Evolutionary conservation across 2,113 vertebrate genomes (phyloP).

Genomic region (Pollachius pollachius): DNA sequence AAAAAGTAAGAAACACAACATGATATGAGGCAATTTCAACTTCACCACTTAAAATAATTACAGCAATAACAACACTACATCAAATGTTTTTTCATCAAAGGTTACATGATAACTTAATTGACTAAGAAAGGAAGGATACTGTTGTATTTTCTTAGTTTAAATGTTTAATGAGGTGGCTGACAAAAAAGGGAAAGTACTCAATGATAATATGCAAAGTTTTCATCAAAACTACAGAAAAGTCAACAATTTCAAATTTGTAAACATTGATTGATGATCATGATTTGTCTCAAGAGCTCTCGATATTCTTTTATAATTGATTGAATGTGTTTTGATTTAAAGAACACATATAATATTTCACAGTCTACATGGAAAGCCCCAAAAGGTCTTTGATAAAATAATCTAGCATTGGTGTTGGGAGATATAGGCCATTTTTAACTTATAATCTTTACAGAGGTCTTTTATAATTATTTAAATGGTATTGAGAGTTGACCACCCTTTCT

Average conservation of each 20-base stretch:
- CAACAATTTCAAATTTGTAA: conserved; percentile 37
- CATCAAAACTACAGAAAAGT: background rate
- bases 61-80: no score
- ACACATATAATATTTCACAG: conserved; percentile 37
- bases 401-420: background rate
- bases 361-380: conserved; percentile 36
- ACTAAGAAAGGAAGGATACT: no score
- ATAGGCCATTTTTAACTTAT: no score
- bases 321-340: background rate
- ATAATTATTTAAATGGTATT: no score
- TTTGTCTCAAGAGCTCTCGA: conserved; percentile 47
- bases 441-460: no score
- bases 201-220: conserved; percentile 54
- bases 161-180: conserved; percentile 46
- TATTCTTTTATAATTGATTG: conserved; percentile 8
- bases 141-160: conserved; percentile 24
- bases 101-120: no score
- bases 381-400: conserved; percentile 42
- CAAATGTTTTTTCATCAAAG: no score
- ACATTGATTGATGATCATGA: conserved; percentile 43
- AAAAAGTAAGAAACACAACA: background rate
- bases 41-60: no score
- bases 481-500: background rate
- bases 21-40: no score
- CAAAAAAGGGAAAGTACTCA: conserved; percentile 60